Conservation (phyloP, 2,113 vertebrate species). For the Callipepla squamata region DNA sequence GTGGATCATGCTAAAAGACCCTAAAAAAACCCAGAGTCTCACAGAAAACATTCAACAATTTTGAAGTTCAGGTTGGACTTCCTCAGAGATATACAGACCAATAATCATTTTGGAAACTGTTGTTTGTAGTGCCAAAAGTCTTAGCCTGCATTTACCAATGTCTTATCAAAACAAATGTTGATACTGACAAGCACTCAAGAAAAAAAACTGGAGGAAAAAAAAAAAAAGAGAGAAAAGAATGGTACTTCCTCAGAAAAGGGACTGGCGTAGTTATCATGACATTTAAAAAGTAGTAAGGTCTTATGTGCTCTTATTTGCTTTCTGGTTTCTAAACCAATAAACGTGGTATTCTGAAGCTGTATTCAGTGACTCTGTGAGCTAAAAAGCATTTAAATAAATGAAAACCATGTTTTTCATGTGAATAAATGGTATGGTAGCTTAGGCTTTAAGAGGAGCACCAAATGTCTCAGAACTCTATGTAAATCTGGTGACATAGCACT, state of each 20-base stretch:
- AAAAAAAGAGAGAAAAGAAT: not conserved
- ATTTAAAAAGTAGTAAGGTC: slow-evolving; percentile 63
- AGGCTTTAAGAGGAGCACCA: slow-evolving; percentile 9
- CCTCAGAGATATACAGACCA: not conserved
- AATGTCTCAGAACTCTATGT: not conserved
- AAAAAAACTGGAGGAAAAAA: not conserved
- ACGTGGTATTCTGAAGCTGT: slow-evolving; percentile 50
- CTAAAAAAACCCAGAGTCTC: not conserved
- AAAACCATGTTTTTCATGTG: slow-evolving; percentile 28
- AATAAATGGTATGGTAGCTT: slow-evolving; percentile 46
- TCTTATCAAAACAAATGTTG: slow-evolving; percentile 16
- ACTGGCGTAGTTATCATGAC: slow-evolving; percentile 35
- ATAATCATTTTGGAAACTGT: slow-evolving; percentile 14
- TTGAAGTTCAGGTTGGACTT: not conserved
- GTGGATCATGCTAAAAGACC: not conserved
- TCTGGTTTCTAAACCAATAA: slow-evolving; percentile 13
- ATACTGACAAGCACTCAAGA: not conserved
- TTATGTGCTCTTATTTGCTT: slow-evolving; percentile 47
- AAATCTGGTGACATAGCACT: not conserved
- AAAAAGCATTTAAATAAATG: slow-evolving; percentile 56
- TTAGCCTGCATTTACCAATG: not conserved
- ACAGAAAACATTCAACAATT: not conserved
- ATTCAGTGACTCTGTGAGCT: slow-evolving; percentile 13
- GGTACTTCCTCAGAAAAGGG: not conserved
- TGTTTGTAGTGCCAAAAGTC: not conserved